Evolutionary conservation across 2,797 vertebrate species (phyloP), one percentile per base, ranked within the genome.

Genomic region (Tarsius wallacei): DNA sequence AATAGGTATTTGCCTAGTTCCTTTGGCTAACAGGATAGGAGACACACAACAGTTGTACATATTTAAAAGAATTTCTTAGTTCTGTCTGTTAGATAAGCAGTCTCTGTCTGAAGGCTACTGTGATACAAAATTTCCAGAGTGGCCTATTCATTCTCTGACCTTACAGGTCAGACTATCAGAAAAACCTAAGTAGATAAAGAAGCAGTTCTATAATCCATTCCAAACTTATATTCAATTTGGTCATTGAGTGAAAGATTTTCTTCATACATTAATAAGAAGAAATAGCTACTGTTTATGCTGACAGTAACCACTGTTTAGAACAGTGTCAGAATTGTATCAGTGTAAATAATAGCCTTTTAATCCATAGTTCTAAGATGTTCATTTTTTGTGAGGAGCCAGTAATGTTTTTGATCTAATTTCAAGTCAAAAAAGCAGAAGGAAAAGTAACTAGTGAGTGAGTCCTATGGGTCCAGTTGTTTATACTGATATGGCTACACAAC

Each of bases 231-330:
- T 86, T 93, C 66, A 73, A 10, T 94, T 95, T 97, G 63, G 76
- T 95, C n/a, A 90, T 31, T 95, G 55, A 96, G 31, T 90, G 81
- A 84, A 91, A 94, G 84, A 78, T 97, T 71, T 93, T 94, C 81
- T 91, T 93, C 24, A 85, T 53, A 68, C 42, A 15, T 97, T 73
- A 92, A 28, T 85, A 85, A 86, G 84, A 95, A 91, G 81, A 97
- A 95, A 91, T 81, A 88, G 88, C 68, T 55, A 89, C 81, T 93
- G 70, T 92, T 96, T 86, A 71, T 92, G 26, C 73, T 86, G 26
- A 95, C 68, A 91, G n/a, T 96, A 76, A 55, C 53, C 74, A 94
- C 89, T 96, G 53, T 93, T 97, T 13, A 90, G 78, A 97, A 96
- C 47, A 89, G 73, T 93, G 63, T 96, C 77, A 96, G 73, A 90